Evolutionary conservation across 2,113 vertebrate species (phyloP), one percentile per base, ranked within the genome.

Genomic region (Oceanites oceanicus): DNA sequence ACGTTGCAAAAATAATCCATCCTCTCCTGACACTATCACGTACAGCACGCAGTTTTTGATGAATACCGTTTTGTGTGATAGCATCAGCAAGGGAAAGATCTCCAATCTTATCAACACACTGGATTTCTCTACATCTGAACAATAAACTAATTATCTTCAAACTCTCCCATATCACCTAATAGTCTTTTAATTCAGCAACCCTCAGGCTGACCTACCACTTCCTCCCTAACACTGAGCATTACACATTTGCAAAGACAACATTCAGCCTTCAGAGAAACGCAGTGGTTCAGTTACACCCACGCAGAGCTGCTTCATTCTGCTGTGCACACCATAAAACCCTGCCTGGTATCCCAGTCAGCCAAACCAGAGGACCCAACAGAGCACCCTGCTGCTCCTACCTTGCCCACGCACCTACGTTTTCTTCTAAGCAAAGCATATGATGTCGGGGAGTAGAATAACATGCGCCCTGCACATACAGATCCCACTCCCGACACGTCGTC

Each of bases 341-440:
- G 72, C 45, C 86, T 71, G 68, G 32, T 32, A 74, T 23, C 59
- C 68, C 86, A 59, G 56, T 0, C 87, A 94, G 32, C 86, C 91
- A 44, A 80, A 6, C n/a, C 91, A 75, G 86, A 61, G 52, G 73
- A 42, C 68, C 80, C 78, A 55, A 2, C 1, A 0, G 56, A 93
- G 91, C 93, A 45, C 44, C 94, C 81, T 78, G 84, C 87, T 93
- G 90, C 81, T 94, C 90, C 66, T 38, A 17, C 93, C 94, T 84
- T 95, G 90, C 93, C 96, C 93, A 96, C 49, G 1, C 84, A 85
- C 49, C 93, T 65, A 36, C 10, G 59, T 65, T 79, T 95, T 66
- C 87, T 62, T 49, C 87, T 79, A 13, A 86, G 90, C 77, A 65
- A 77, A 88, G 77, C 91, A 85, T 3, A 36, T 67, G 81, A 90